Conservation (phyloP, 2,797 vertebrate species). For the Linurgus olivaceus region DNA sequence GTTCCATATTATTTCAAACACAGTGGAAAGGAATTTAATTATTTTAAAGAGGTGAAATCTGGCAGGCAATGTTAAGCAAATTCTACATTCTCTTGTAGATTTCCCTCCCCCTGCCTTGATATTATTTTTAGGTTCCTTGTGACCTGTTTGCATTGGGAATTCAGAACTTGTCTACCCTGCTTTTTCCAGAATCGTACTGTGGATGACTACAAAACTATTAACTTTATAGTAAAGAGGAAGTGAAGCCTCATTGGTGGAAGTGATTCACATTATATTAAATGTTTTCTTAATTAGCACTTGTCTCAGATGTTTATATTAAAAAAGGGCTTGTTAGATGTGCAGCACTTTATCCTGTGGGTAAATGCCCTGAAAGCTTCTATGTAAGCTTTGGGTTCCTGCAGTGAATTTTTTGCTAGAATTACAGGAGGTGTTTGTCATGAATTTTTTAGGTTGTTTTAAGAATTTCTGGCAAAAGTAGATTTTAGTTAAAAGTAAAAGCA, state of each 20-base stretch:
- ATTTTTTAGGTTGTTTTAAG: background rate
- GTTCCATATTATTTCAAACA: background rate
- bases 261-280: background rate
- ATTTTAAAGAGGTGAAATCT: background rate
- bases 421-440: background rate
- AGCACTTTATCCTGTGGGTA: background rate
- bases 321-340: background rate
- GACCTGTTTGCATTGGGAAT: constrained; percentile 40
- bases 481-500: background rate
- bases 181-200: background rate
- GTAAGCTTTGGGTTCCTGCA: background rate
- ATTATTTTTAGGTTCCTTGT: constrained; percentile 51
- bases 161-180: constrained; percentile 31
- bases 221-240: constrained; percentile 5
- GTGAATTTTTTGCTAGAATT: background rate
- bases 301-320: background rate
- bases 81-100: background rate
- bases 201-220: background rate
- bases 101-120: background rate
- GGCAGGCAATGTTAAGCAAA: background rate
- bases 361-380: background rate
- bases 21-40: background rate
- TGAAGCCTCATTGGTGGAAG: background rate
- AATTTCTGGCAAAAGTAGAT: background rate
- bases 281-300: constrained; percentile 24